These are phyloP conservation scores for Cyprinodon tularosa DNA, from an alignment of 2,113 vertebrate species.

Conservation along the genomic window DNA sequence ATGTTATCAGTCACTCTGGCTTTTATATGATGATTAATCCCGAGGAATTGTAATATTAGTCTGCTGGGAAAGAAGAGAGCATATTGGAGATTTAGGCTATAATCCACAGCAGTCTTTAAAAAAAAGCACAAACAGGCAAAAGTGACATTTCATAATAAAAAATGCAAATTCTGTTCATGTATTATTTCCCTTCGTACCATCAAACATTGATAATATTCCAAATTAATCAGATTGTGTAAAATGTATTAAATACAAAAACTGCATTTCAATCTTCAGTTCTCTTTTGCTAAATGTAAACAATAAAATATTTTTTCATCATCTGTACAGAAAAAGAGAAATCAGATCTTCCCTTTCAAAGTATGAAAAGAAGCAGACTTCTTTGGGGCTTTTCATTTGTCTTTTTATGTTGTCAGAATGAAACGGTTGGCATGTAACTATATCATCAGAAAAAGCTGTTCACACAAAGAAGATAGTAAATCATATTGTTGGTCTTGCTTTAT, in stretches of 20 bases:
- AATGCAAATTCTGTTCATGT: slow-evolving; percentile 27
- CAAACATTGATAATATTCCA: slow-evolving; percentile 40
- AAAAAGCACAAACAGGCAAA: slow-evolving; percentile 9
- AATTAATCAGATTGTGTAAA: slow-evolving; percentile 27
- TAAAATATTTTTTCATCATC: slow-evolving; percentile 16
- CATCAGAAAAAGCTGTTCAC: slow-evolving; percentile 1
- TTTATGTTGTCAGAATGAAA: neutral
- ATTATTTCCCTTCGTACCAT: slow-evolving; percentile 37
- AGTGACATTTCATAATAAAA: slow-evolving; percentile 42
- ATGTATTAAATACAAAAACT: neutral
- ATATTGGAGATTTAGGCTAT: slow-evolving; percentile 49
- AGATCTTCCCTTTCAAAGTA: slow-evolving; percentile 5
- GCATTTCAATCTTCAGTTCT: slow-evolving; percentile 4
- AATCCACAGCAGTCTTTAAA: slow-evolving; percentile 49
- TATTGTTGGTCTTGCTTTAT: neutral
- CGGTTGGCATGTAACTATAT: neutral
- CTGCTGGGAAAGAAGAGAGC: slow-evolving; percentile 56
- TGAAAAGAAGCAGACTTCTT: neutral
- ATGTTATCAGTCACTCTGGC: slow-evolving; percentile 60
- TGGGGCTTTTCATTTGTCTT: neutral
- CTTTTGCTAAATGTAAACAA: slow-evolving; percentile 26
- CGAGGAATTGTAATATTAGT: slow-evolving; percentile 65
- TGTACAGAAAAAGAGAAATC: slow-evolving; percentile 18
- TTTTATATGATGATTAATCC: slow-evolving; percentile 78
- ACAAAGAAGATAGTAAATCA: neutral